phyloP scores from a whole-genome alignment of 1,140 invertebrate species.

The Bombyx mandarina region DNA sequence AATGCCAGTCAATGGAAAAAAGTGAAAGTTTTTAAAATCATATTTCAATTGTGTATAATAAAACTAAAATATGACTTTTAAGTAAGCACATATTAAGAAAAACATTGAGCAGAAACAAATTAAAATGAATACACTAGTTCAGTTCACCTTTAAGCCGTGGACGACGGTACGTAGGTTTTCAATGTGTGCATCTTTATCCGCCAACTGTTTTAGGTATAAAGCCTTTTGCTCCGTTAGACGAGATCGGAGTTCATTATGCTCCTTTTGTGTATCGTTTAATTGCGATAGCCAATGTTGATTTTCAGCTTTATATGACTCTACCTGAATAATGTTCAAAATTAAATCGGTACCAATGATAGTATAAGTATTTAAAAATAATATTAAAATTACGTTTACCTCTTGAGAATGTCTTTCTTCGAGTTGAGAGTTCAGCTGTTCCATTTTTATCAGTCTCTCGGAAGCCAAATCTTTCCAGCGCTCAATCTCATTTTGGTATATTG shows the following conservation, averaged over 20 bases:
- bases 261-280: constrained; percentile 44
- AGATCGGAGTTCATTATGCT: constrained; percentile 45
- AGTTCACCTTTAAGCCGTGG: constrained; percentile 53
- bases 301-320: constrained; percentile 62
- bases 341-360: neutral
- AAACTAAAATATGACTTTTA: no score
- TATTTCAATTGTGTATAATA: no score
- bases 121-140: neutral
- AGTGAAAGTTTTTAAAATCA: no score
- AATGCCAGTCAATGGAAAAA: no score
- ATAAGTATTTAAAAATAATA: neutral
- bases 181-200: constrained; percentile 59
- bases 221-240: constrained; percentile 56
- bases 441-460: constrained; percentile 54
- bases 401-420: constrained; percentile 54
- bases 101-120: no score
- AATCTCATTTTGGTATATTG: constrained; percentile 45
- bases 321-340: constrained; percentile 13
- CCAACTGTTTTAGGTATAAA: constrained; percentile 41
- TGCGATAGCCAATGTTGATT: constrained; percentile 62
- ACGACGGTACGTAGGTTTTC: constrained; percentile 50
- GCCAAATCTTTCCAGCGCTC: constrained; percentile 63
- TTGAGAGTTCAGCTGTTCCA: constrained; percentile 58
- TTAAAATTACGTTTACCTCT: constrained; percentile 31
- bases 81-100: no score